Conservation (phyloP, 2,113 vertebrate genomes). For the Rana temporaria region DNA sequence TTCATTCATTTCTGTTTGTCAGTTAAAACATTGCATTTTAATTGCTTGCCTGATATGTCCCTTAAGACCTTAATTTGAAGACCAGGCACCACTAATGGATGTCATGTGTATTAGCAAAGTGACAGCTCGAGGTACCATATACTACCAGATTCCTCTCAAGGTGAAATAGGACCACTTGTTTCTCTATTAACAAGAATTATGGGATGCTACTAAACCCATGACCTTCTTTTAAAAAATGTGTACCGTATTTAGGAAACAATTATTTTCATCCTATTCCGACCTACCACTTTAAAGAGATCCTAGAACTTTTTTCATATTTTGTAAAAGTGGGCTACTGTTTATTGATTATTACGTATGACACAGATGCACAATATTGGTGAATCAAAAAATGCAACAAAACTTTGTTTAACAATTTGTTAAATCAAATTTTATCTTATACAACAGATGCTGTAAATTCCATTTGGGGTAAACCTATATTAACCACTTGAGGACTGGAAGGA, state of each 20-base stretch:
- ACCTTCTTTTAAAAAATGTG: background rate
- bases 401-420: too few species aligned
- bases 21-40: slow-evolving; percentile 9
- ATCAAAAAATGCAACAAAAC: too few species aligned
- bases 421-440: too few species aligned
- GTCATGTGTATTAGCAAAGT: slow-evolving; percentile 31
- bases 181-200: background rate
- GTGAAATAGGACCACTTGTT: background rate
- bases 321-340: too few species aligned
- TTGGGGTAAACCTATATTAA: background rate
- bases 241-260: background rate
- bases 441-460: background rate
- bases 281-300: too few species aligned
- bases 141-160: background rate
- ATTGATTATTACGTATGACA: too few species aligned
- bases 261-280: too few species aligned
- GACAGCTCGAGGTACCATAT: background rate
- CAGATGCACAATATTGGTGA: too few species aligned
- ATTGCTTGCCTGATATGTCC: slow-evolving; percentile 11
- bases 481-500: too few species aligned
- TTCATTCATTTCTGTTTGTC: background rate
- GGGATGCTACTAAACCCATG: background rate
- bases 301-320: too few species aligned
- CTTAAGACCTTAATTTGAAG: slow-evolving; percentile 9
- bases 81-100: slow-evolving; percentile 25